Evolutionary conservation across 2,888 invertebrate species (phyloP), one percentile per base, ranked within the genome.

Genomic region (Cerastis rubricosa): DNA sequence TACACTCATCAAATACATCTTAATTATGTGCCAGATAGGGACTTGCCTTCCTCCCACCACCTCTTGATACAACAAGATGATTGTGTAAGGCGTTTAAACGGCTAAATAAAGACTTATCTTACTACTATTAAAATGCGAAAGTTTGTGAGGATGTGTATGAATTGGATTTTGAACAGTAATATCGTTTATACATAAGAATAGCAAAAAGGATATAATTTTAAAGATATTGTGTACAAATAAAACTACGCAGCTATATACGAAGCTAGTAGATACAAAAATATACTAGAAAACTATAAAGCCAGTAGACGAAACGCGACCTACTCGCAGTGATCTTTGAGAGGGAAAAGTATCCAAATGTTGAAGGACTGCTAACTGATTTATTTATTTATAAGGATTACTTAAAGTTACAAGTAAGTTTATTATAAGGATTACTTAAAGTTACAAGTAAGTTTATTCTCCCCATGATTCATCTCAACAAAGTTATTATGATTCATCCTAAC

Each of bases 401-500:
- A 43, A 57, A 70, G 4, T 14, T 14, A 63, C 64, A 57, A 40
- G 29, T 19, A 11, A 29, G 70, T 8, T 66, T 68, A 19, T 59
- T 67, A 17, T 45, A 19, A 22, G 35, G 9, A 22, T 40, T 11
- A 51, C 59, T 61, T 47, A 43, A 57, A 70, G 4, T 14, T 14
- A 63, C 64, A 57, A 40, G 29, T 19, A 11, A 29, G 70, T 8
- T 66, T 68, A 19, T 59, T 67, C 54, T 67, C 59, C 9, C 9
- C n/a, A 19, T 83, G 81, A 83, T 68, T 83, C 73, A 83, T 81
- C 40, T 40, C n/a, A 43, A 63, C 70, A 71, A 71, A 84, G 67
- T 74, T 71, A 45, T 35, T 65, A 66, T 78, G 83, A 85, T 67
- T 84, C 71, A 85, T 67, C 29, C 11, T 76, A 49, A 65, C n/a